phyloP scores from a whole-genome alignment of 2,797 vertebrate species.

The Siniperca obscura region DNA sequence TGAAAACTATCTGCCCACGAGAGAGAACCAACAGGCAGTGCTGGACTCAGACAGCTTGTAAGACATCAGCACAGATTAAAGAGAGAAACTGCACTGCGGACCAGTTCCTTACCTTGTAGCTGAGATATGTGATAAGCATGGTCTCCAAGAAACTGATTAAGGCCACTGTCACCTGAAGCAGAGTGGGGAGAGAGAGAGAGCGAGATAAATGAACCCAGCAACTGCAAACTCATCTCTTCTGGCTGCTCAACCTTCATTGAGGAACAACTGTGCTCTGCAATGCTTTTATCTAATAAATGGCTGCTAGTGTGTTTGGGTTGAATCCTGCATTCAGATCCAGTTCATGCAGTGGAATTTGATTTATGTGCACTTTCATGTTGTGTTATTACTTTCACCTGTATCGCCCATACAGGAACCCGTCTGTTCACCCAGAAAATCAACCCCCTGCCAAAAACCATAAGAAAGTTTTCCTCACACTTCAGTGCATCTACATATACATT shows the following conservation, averaged over 20 bases:
- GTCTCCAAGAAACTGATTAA: slow-evolving; percentile 91
- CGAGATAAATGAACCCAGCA: slow-evolving; percentile 38
- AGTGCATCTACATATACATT: not conserved
- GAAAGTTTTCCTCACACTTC: slow-evolving; percentile 7
- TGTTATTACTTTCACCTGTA: slow-evolving; percentile 82
- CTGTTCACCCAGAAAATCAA: slow-evolving; percentile 88
- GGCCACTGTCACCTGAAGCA: slow-evolving; percentile 88
- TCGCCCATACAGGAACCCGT: slow-evolving; percentile 85
- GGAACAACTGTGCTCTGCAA: not conserved
- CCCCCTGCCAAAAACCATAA: slow-evolving; percentile 71
- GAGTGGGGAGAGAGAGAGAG: slow-evolving; percentile 32
- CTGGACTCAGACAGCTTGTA: slow-evolving; percentile 20
- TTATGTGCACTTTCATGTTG: slow-evolving; percentile 32
- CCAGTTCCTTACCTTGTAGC: slow-evolving; percentile 86
- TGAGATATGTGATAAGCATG: slow-evolving; percentile 90
- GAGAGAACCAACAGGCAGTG: slow-evolving; percentile 1
- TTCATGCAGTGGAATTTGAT: slow-evolving; percentile 40
- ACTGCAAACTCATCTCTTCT: slow-evolving; percentile 33
- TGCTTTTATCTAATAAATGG: slow-evolving; percentile 43
- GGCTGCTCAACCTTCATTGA: slow-evolving; percentile 30
- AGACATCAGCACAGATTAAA: slow-evolving; percentile 25
- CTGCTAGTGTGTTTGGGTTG: slow-evolving; percentile 6
- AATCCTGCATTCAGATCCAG: slow-evolving; percentile 9
- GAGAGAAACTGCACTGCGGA: not conserved
- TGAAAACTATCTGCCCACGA: not conserved